These are phyloP conservation scores for Callorhinus ursinus DNA, from an alignment of 2,113 vertebrate genomes.

Conservation along the genomic window DNA sequence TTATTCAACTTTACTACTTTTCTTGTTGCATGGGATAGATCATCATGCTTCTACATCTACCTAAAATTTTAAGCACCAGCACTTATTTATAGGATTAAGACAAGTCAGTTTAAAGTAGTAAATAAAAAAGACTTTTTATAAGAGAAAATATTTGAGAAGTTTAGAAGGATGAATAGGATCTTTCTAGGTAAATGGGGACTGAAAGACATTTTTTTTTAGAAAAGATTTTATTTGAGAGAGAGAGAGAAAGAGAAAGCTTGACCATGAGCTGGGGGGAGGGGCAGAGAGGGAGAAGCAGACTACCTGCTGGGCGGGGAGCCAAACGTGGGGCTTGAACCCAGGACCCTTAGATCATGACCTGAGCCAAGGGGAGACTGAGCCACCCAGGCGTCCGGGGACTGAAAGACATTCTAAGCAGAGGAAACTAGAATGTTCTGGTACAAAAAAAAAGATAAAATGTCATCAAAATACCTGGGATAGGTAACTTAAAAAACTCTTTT, in stretches of 20 bases:
- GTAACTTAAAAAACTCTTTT: not conserved
- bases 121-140: not conserved
- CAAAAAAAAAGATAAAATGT: not conserved
- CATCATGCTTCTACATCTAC: not conserved
- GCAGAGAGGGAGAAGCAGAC: not conserved
- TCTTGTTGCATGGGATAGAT: not conserved
- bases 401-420: not conserved
- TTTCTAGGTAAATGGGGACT: not conserved
- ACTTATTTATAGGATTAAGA: not conserved
- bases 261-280: not conserved
- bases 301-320: not conserved
- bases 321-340: not conserved
- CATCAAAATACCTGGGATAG: not conserved
- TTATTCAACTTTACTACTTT: slow-evolving; percentile 32
- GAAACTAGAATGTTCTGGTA: not conserved
- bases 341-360: not conserved
- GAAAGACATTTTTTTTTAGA: not conserved
- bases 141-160: slow-evolving; percentile 13
- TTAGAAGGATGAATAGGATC: not conserved
- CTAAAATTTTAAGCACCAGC: slow-evolving; percentile 25
- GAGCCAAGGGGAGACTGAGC: not conserved
- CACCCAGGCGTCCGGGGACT: not conserved
- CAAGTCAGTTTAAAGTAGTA: not conserved
- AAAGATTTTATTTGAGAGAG: not conserved
- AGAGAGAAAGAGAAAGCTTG: not conserved